phyloP scores from a whole-genome alignment of 2,797 vertebrate genomes.

The Gallinago stenura region DNA sequence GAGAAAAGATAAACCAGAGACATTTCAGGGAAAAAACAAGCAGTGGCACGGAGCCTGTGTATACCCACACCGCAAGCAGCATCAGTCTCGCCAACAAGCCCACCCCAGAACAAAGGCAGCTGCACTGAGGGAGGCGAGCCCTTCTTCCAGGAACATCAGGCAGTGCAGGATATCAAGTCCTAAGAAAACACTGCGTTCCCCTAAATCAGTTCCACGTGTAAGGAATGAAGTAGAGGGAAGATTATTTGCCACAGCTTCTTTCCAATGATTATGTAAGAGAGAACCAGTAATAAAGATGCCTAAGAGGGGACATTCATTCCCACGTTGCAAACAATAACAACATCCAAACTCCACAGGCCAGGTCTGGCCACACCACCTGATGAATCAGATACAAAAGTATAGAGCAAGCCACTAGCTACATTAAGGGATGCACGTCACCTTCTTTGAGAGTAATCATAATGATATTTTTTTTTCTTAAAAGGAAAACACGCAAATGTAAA shows the following conservation, averaged over 20 bases:
- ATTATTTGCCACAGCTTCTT: background rate
- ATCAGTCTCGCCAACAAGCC: accelerated
- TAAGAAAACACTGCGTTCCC: background rate
- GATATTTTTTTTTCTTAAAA: background rate
- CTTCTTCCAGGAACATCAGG: constrained; percentile 6
- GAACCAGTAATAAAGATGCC: background rate
- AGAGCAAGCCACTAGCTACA: background rate
- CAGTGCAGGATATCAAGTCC: background rate
- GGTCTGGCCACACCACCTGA: background rate
- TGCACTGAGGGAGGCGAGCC: accelerated
- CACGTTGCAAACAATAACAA: background rate
- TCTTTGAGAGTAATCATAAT: background rate
- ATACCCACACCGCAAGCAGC: background rate
- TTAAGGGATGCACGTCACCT: background rate
- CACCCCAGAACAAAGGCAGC: constrained; percentile 48
- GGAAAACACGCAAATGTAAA: background rate
- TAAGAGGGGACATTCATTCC: background rate
- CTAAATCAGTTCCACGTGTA: background rate
- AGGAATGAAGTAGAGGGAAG: background rate
- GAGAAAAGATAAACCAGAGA: background rate
- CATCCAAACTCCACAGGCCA: background rate
- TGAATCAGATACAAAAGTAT: background rate
- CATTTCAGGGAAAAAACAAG: background rate
- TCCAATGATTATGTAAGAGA: constrained; percentile 10
- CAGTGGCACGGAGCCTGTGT: background rate